Evolutionary conservation across 2,113 vertebrate species (phyloP), one percentile per base, ranked within the genome.

Genomic region (Serilophus lunatus): DNA sequence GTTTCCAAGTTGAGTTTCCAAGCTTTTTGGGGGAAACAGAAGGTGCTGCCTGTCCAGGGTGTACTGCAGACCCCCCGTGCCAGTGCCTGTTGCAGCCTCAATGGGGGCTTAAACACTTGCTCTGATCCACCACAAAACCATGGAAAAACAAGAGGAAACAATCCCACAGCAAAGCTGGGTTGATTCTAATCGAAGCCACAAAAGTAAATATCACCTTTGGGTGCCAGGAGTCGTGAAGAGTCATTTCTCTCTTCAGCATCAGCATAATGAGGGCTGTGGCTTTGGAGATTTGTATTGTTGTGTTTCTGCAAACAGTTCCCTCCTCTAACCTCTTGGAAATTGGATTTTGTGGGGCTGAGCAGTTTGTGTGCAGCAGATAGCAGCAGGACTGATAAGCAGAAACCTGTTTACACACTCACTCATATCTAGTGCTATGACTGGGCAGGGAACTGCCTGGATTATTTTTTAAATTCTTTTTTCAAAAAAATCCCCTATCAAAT

Each of bases 361-460:
- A 74, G 95, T 96, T 97, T 96, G 95, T 90, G 82, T 88, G 85
- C 90, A 87, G 95, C 81, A 94, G 96, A 93, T 95, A 97, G 86
- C 91, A 71, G 96, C 7, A 9, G 75, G 60, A 78, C 89, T 95
- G 95, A 97, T 96, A 96, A 95, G 93, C 83, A 86, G 91, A 96
- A 97, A 87, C 76, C 94, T 96, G 92, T 96, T 97, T 97, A 94
- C 92, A 90, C 75, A 66, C 88, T 94, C 45, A 49, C 50, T 94
- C 79, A 33, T 83, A 93, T 88, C 71, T 70, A 95, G 90, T 60
- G 40, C 79, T 75, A 53, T 6, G 45, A 31, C 15, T 94, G 84
- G 47, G 51, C 71, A 95, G 38, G 54, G 28, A 2, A 72, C 82
- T 91, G 84, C 65, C 70, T 64, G 77, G 70, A 85, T 93, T 93